These are phyloP conservation scores for Rhyacichthys aspro DNA, from an alignment of 2,797 vertebrate genomes.

Conservation along the genomic window DNA sequence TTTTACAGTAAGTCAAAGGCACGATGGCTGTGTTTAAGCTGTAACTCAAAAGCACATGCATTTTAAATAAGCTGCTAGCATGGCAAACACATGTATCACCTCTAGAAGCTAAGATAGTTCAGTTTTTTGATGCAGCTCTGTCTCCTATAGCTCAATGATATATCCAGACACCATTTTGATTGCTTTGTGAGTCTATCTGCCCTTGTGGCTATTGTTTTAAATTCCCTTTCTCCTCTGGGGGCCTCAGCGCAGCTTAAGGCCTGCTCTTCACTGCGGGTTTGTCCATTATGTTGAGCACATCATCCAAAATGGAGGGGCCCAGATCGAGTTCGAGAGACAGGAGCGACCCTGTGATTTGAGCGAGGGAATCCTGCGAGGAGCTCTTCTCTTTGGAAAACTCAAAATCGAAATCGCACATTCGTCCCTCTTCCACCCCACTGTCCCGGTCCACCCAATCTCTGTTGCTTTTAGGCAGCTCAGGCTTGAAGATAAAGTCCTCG, in stretches of 20 bases:
- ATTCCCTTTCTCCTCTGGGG: conserved; percentile 63
- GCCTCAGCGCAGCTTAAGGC: conserved; percentile 66
- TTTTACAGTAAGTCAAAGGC: conserved; percentile 74
- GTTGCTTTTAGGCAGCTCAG: conserved; percentile 85
- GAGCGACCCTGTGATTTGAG: conserved; percentile 89
- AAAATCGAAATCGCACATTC: conserved; percentile 80
- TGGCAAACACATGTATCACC: conserved; percentile 60
- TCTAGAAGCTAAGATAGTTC: conserved; percentile 73
- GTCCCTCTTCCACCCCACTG: conserved; percentile 87
- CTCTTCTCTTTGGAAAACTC: conserved; percentile 87
- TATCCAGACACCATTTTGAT: conserved; percentile 70
- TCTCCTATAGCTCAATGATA: conserved; percentile 71
- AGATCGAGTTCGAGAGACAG: conserved; percentile 95
- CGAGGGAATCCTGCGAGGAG: conserved; percentile 87
- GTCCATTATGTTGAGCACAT: conserved; percentile 98
- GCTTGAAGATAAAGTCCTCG: conserved; percentile 77
- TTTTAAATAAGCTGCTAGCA: conserved; percentile 66
- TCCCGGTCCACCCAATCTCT: conserved; percentile 89
- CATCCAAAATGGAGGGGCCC: conserved; percentile 97
- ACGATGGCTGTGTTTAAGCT: conserved; percentile 70
- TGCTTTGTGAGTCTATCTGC: conserved; percentile 62
- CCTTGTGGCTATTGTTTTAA: conserved; percentile 49
- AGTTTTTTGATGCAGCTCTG: conserved; percentile 67
- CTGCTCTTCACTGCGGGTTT: conserved; percentile 80
- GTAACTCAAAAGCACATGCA: conserved; percentile 77